Evolutionary conservation across 2,113 vertebrate genomes (phyloP), one percentile per base, ranked within the genome.

Genomic region (Corydoras maculifer): DNA sequence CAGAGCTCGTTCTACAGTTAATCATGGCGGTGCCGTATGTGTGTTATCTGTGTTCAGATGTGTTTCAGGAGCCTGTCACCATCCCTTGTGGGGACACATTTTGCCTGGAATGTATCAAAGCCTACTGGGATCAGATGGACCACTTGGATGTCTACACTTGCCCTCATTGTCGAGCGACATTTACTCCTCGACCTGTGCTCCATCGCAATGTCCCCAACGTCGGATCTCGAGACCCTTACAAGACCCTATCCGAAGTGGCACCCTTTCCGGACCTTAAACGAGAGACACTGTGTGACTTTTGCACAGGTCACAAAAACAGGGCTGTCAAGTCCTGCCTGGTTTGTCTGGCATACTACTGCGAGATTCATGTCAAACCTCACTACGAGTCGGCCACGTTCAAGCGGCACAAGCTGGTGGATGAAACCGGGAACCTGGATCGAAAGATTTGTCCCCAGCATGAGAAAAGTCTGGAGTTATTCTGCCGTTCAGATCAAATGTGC

Each of bases 111-210:
- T 91, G 90, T 75, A 89, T 91, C 74, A 89, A 88, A 74, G 76
- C 83, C 77, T 90, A 89, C 82, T 91, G 90, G 90, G 91, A 93
- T 76, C 91, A 89, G 75, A 87, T 83, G 2, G 88, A 91, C 78
- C 87, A 88, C 77, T 70, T 83, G 50, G 88, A 88, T 1, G 85
- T 91, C 49, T 90, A 90, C 80, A 86, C 75, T 67, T 91, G 89
- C 70, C 87, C 88, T 3, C 82, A 87, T 74, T 91, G 90, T 71
- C 83, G 78, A 1, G 75, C 86, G 0, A 87, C 84, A 67, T 91
- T 90, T 82, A 89, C 89, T 1, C 90, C 90, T 0, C 80, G 88
- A 2, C 90, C 87, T 0, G 78, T 82, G 43, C 81, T 90, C 62
- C 82, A 79, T 9, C 84, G 82, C 2, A 84, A 83, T 15, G 18